A percentile compares a stretch with the other conserved stretches of the same genome.
Evolutionary conservation across 64 coral and sea anemone species (phyloP).

Genomic region (Montipora foliosa): DNA sequence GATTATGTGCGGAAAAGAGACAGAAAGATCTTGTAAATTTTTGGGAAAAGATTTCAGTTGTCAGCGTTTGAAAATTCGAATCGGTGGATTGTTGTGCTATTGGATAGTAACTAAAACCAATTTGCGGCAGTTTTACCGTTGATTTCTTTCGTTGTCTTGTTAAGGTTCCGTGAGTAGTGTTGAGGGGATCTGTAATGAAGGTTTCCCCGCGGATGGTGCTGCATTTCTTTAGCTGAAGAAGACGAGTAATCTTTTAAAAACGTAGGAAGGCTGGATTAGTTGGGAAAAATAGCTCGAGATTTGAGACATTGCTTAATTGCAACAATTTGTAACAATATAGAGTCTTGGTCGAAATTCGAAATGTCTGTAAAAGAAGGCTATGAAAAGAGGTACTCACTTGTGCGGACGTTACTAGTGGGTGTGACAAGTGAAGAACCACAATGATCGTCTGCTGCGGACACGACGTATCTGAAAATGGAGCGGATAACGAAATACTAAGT

Average conservation of each 20-base stretch:
- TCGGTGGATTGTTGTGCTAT: background rate
- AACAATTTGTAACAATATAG: background rate
- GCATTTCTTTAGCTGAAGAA: background rate
- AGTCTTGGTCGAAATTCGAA: background rate
- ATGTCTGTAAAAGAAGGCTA: background rate
- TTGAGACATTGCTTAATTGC: background rate
- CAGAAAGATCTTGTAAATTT: background rate
- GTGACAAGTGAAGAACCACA: too few species aligned
- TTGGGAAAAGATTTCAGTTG: background rate
- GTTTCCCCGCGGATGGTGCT: background rate
- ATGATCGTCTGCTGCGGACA: too few species aligned
- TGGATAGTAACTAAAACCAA: background rate
- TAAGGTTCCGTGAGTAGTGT: background rate
- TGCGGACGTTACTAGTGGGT: too few species aligned
- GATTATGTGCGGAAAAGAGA: background rate
- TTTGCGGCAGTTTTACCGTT: background rate
- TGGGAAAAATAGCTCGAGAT: background rate
- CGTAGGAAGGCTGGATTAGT: background rate
- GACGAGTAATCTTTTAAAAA: background rate
- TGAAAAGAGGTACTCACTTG: background rate
- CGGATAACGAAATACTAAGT: background rate
- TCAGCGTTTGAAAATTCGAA: background rate
- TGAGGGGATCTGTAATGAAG: background rate
- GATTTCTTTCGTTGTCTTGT: background rate
- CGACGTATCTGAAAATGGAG: too few species aligned